Percentiles rank a stretch among this genome's conserved stretches.
Conservation (phyloP, 2,888 invertebrate species). For the Eumerus sabulonum region DNA sequence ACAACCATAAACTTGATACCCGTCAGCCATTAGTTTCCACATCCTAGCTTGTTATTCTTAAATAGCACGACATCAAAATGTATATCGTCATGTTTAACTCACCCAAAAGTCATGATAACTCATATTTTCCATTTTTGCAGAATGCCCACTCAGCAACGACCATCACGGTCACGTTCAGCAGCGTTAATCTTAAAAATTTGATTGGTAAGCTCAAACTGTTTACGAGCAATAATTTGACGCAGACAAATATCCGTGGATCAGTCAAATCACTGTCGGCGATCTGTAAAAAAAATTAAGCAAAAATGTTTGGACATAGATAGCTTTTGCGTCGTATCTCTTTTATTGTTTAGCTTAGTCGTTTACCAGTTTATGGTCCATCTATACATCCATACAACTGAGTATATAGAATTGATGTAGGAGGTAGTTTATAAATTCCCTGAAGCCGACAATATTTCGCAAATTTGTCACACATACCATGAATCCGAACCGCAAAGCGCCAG, state of each 20-base stretch:
- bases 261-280: constrained; percentile 39
- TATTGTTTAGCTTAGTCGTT: no score
- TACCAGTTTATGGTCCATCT: no score
- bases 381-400: no score
- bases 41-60: no score
- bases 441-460: constrained; percentile 15
- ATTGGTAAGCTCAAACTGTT: constrained; percentile 36
- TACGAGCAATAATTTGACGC: constrained; percentile 39
- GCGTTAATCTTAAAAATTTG: constrained; percentile 24
- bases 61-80: no score
- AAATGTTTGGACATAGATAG: not conserved
- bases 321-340: not conserved
- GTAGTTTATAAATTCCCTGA: constrained; percentile 15
- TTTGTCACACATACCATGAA: constrained; percentile 42
- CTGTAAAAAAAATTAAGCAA: constrained; percentile 21
- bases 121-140: no score
- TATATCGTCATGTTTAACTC: no score
- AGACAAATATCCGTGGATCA: constrained; percentile 29
- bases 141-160: no score
- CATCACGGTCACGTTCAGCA: constrained; percentile 3
- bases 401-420: no score
- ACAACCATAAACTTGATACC: no score
- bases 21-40: no score
- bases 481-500: constrained; percentile 15
- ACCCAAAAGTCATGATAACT: no score